Conservation (phyloP, 1,140 invertebrate genomes). For the Aleiodes sp. region DNA sequence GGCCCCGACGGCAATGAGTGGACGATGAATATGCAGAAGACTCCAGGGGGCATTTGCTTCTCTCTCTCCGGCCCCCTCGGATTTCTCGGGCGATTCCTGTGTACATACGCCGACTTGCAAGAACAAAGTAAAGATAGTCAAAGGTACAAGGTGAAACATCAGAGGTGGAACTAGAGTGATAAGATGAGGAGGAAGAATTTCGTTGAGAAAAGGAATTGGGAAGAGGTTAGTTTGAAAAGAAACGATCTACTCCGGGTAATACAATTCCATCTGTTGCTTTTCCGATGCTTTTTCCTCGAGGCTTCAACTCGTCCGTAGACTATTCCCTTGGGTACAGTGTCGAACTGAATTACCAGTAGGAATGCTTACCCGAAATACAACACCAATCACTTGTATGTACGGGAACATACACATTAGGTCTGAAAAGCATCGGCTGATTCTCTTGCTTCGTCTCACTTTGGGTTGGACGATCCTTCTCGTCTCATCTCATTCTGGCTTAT, state of each 20-base stretch:
- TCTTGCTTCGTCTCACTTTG: neutral
- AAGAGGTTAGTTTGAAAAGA: neutral
- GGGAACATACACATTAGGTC: neutral
- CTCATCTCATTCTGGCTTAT: too few species aligned
- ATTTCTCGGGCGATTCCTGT: neutral
- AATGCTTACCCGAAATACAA: conserved; percentile 2
- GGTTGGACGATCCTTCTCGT: neutral
- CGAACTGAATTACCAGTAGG: conserved; percentile 14
- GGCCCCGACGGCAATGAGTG: conserved; percentile 2
- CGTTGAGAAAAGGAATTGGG: neutral
- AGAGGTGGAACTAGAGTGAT: conserved; percentile 3
- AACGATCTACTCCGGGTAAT: conserved; percentile 14
- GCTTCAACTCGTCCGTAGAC: neutral
- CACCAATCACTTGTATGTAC: neutral
- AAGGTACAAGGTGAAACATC: neutral
- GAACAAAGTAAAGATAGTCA: too few species aligned
- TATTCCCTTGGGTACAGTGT: conserved; percentile 14
- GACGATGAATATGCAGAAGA: conserved; percentile 32
- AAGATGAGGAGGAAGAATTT: neutral
- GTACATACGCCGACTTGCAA: too few species aligned
- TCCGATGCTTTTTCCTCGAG: neutral
- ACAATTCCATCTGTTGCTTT: conserved; percentile 31
- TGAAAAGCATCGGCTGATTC: neutral
- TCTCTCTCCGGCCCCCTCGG: neutral
- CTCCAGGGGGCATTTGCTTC: neutral